phyloP scores from a whole-genome alignment of 1,140 invertebrate species.

The Berghia stephanieae region DNA sequence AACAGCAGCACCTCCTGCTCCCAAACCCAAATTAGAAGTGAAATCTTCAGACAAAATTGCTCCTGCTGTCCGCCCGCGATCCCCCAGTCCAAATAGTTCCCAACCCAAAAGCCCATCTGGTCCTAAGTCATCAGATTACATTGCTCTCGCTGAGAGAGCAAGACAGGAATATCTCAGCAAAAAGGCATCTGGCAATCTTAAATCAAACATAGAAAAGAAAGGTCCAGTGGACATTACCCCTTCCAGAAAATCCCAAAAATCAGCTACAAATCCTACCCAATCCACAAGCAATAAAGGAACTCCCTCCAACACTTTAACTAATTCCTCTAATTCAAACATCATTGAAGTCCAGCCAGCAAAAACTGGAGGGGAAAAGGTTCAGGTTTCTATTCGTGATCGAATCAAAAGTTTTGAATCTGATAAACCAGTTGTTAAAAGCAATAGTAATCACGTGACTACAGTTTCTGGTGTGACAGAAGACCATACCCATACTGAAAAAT shows the following conservation, averaged over 20 bases:
- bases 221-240: slow-evolving; percentile 28
- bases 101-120: no score
- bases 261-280: not conserved
- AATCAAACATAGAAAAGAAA: slow-evolving; percentile 28
- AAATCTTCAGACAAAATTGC: no score
- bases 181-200: slow-evolving; percentile 25
- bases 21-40: not conserved
- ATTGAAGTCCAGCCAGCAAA: slow-evolving; percentile 34
- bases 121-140: slow-evolving; percentile 44
- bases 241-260: slow-evolving; percentile 32
- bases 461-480: slow-evolving; percentile 50
- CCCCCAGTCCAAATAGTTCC: not conserved
- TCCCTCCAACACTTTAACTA: not conserved
- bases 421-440: slow-evolving; percentile 31
- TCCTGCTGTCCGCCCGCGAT: not conserved
- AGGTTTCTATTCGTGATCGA: slow-evolving; percentile 45
- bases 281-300: not conserved
- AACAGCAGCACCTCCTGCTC: not conserved
- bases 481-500: slow-evolving; percentile 47
- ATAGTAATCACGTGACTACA: slow-evolving; percentile 11
- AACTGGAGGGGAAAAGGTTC: slow-evolving; percentile 17
- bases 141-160: slow-evolving; percentile 57
- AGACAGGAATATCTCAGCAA: slow-evolving; percentile 56
- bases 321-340: slow-evolving; percentile 20
- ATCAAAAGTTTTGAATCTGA: slow-evolving; percentile 45